phyloP scores from a whole-genome alignment of 2,888 invertebrate species.

The Nemapogon koenigi region DNA sequence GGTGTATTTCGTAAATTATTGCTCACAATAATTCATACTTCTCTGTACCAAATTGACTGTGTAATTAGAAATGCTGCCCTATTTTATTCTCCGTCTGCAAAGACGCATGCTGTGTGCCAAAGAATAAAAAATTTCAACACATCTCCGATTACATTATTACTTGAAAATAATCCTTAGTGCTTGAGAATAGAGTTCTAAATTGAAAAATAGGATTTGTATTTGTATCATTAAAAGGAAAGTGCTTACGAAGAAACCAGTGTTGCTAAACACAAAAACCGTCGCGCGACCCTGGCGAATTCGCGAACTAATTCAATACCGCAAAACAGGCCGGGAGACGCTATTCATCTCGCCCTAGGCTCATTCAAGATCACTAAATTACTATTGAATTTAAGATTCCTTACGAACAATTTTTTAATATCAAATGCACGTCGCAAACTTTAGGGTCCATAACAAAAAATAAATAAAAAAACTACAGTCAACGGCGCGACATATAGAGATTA shows the following conservation, averaged over 20 bases:
- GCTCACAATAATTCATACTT: no score
- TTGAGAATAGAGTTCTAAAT: no score
- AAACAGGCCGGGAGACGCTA: conserved; percentile 51
- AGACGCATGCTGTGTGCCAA: conserved; percentile 50
- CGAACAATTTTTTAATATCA: conserved; percentile 51
- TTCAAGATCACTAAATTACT: conserved; percentile 47
- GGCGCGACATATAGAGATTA: background rate
- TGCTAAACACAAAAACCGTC: conserved; percentile 33
- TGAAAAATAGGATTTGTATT: no score
- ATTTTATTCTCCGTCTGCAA: conserved; percentile 8
- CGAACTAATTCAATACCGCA: conserved; percentile 59
- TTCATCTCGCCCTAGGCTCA: conserved; percentile 42
- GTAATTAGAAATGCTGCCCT: conserved; percentile 6
- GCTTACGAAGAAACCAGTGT: conserved; percentile 4
- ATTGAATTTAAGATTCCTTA: conserved; percentile 59
- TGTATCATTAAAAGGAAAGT: no score
- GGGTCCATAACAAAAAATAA: conserved; percentile 20
- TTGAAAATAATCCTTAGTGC: no score
- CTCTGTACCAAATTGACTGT: conserved; percentile 9
- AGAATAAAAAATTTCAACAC: no score
- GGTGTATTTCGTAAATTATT: no score
- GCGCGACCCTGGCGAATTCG: conserved; percentile 45
- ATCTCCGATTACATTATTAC: no score
- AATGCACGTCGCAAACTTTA: conserved; percentile 43
- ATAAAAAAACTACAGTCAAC: conserved; percentile 1